phyloP scores from a whole-genome alignment of 2,797 vertebrate species.

The Cheirogaleus major region DNA sequence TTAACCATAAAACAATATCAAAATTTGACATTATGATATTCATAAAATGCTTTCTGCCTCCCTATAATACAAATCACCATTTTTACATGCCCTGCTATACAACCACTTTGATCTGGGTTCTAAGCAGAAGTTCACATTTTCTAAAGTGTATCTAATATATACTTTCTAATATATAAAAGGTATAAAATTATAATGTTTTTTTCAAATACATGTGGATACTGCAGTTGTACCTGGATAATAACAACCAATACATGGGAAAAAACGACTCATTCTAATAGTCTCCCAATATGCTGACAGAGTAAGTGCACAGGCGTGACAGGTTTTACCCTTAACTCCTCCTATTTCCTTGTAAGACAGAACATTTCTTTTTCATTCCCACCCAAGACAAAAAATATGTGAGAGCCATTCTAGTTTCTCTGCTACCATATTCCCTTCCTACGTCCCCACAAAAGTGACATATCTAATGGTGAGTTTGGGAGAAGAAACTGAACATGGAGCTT shows the following conservation, averaged over 20 bases:
- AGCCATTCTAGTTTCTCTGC: not conserved
- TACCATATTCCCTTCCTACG: not conserved
- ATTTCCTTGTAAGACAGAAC: not conserved
- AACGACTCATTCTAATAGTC: not conserved
- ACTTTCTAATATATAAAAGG: not conserved
- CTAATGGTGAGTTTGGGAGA: not conserved
- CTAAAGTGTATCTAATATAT: no score
- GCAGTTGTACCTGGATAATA: not conserved
- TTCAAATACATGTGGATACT: no score
- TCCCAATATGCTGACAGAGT: not conserved
- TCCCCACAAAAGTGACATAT: not conserved
- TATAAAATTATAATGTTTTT: not conserved
- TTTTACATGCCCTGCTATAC: not conserved
- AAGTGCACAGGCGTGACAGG: accelerated
- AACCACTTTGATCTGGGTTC: not conserved
- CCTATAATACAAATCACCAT: not conserved
- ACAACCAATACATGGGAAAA: not conserved
- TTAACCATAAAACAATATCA: not conserved
- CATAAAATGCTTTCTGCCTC: not conserved
- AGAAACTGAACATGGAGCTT: not conserved
- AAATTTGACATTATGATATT: not conserved
- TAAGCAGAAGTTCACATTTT: not conserved
- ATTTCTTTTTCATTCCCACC: not conserved
- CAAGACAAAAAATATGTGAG: not conserved
- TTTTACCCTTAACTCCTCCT: not conserved